Evolutionary conservation across 2,113 vertebrate genomes (phyloP).

Genomic region (Lophura nycthemera): DNA sequence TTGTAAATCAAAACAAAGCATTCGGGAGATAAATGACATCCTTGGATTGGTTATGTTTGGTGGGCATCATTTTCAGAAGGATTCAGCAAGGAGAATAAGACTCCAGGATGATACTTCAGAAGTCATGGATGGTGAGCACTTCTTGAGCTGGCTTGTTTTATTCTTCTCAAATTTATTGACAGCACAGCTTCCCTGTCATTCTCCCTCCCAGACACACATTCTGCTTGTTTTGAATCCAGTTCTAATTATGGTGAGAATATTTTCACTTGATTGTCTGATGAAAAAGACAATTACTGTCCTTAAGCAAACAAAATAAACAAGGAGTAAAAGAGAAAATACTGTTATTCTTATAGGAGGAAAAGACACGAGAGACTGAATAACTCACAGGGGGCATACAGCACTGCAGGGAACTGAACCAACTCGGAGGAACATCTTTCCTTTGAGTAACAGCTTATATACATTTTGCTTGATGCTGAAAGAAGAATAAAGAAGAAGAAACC

Average conservation of each 20-base stretch:
- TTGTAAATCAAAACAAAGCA: not conserved
- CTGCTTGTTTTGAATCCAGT: not conserved
- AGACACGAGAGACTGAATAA: not conserved
- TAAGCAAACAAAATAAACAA: not conserved
- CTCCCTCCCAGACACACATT: no score
- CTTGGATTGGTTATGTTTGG: not conserved
- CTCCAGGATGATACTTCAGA: not conserved
- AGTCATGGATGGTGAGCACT: not conserved
- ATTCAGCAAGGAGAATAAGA: not conserved
- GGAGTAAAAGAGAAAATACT: not conserved
- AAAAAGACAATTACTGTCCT: not conserved
- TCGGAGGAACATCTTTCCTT: not conserved
- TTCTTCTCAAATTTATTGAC: not conserved
- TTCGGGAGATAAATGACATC: not conserved
- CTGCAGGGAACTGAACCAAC: not conserved
- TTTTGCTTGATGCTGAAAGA: not conserved
- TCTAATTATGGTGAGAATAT: not conserved
- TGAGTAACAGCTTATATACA: not conserved
- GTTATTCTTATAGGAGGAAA: not conserved
- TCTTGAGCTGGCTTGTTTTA: not conserved
- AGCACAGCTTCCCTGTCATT: not conserved
- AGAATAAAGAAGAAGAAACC: not conserved
- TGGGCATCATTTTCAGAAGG: not conserved
- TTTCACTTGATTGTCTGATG: not conserved
- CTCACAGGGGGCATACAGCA: not conserved